Percentiles rank a stretch among this genome's conserved stretches.
Conservation (phyloP, 2,888 invertebrate species). For the Hemaris fuciformis region DNA sequence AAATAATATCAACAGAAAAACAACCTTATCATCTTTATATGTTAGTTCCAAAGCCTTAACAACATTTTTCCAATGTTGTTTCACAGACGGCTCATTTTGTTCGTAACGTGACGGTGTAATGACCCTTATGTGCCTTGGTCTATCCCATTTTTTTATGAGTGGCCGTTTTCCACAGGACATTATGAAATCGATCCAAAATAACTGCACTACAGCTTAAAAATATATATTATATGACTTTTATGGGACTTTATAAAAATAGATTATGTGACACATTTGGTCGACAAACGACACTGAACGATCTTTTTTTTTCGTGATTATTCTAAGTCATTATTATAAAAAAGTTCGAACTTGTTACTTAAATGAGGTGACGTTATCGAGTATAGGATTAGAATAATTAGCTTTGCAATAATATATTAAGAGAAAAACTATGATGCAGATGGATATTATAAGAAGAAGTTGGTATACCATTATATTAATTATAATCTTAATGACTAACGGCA, state of each 20-base stretch:
- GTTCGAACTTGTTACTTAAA: not conserved
- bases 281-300: not conserved
- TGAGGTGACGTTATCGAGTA: no score
- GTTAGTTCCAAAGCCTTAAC: constrained; percentile 59
- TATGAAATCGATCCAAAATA: not conserved
- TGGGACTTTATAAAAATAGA: no score
- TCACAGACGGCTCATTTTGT: constrained; percentile 66
- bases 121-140: constrained; percentile 45
- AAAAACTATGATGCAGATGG: no score
- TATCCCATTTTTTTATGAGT: constrained; percentile 63
- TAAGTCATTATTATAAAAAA: no score
- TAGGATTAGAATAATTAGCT: no score
- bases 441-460: no score
- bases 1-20: not conserved
- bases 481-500: no score
- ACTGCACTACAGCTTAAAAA: not conserved
- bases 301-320: not conserved
- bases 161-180: constrained; percentile 69
- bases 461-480: no score
- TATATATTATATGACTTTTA: no score
- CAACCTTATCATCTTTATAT: constrained; percentile 71
- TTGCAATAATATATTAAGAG: no score
- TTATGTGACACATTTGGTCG: no score
- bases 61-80: constrained; percentile 68
- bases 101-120: constrained; percentile 65